Evolutionary conservation across 2,797 vertebrate genomes (phyloP).

Genomic region (Balearica regulorum): DNA sequence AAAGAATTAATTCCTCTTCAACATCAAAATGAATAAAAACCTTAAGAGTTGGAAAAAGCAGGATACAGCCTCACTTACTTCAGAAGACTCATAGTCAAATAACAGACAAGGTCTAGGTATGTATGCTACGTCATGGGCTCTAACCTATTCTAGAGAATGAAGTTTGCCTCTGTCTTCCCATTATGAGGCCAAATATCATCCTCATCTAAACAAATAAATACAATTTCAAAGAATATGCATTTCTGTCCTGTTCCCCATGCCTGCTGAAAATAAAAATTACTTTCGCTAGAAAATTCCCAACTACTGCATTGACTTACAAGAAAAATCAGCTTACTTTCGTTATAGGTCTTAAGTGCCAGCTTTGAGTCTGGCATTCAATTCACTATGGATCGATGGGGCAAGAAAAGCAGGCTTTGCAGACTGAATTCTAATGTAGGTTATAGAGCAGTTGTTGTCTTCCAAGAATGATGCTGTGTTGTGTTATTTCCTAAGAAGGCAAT

Average conservation of each 20-base stretch:
- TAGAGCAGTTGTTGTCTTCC: background rate
- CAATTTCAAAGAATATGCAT: background rate
- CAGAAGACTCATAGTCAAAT: background rate
- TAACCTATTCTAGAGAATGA: background rate
- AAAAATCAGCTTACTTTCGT: background rate
- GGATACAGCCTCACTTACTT: background rate
- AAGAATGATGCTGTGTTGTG: background rate
- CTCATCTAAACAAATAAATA: background rate
- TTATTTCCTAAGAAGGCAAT: background rate
- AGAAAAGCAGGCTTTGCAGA: background rate
- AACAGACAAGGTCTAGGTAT: background rate
- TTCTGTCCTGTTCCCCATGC: background rate
- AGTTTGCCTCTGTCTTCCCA: background rate
- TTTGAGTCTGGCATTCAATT: background rate
- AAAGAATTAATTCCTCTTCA: background rate
- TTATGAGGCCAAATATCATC: background rate
- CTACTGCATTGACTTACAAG: background rate
- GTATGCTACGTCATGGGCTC: background rate
- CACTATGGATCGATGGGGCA: background rate
- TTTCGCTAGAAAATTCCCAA: background rate
- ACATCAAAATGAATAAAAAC: background rate
- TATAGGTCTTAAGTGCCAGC: background rate
- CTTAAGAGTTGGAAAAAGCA: background rate
- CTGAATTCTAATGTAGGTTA: background rate
- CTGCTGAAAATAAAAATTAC: background rate